Percentiles rank a stretch among this genome's conserved stretches.
Evolutionary conservation across 2,888 invertebrate genomes (phyloP).

Genomic region (Xestia ashworthii): DNA sequence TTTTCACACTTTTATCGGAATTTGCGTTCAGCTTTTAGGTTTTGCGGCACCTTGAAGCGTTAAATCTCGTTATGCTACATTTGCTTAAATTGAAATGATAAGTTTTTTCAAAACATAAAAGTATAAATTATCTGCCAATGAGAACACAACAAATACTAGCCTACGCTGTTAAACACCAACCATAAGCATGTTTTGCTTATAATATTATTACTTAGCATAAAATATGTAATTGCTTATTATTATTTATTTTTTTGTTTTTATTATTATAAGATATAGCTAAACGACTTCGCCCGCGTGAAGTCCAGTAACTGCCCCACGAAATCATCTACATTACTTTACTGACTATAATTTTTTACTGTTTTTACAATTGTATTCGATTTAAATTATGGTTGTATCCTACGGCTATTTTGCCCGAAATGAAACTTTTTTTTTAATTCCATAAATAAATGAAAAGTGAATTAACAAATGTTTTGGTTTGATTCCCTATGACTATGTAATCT

Average conservation of each 20-base stretch:
- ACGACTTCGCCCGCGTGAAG: too few relatives aligned
- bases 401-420: not conserved
- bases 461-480: not conserved
- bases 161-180: not conserved
- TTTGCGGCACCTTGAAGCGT: conserved; percentile 8
- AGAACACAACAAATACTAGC: not conserved
- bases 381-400: not conserved
- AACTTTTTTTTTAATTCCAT: not conserved
- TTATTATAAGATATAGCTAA: too few relatives aligned
- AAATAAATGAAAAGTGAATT: not conserved
- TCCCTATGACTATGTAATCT: not conserved
- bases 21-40: conserved; percentile 33
- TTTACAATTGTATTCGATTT: not conserved
- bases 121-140: not conserved
- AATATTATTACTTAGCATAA: not conserved
- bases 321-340: too few relatives aligned
- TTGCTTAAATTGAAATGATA: not conserved
- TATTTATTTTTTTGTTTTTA: too few relatives aligned
- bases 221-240: too few relatives aligned
- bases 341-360: not conserved
- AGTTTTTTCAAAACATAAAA: too few relatives aligned
- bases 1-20: conserved; percentile 52
- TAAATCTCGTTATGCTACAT: conserved; percentile 5
- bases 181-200: not conserved
- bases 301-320: too few relatives aligned